phyloP scores from a whole-genome alignment of 2,888 invertebrate genomes.

The Pimpla rufipes region DNA sequence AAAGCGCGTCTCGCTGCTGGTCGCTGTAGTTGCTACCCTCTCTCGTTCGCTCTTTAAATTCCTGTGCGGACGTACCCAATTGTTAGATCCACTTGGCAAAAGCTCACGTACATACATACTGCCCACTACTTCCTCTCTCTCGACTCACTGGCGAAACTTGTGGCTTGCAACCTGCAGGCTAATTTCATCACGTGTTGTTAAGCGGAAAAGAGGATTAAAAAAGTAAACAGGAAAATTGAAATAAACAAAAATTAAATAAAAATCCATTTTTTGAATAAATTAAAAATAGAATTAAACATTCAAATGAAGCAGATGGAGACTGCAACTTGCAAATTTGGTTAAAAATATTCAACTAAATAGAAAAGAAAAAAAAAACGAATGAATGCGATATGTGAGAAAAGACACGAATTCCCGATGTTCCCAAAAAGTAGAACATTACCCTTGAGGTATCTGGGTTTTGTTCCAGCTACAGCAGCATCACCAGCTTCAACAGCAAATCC shows the following conservation, averaged over 20 bases:
- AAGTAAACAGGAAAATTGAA: too few relatives aligned
- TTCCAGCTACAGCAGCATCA: conserved; percentile 97
- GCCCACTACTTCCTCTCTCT: conserved; percentile 66
- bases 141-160: conserved; percentile 33
- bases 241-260: neutral
- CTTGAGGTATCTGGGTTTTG: conserved; percentile 84
- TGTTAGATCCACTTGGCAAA: conserved; percentile 70
- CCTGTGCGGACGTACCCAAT: conserved; percentile 75
- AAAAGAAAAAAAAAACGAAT: neutral
- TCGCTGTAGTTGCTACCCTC: conserved; percentile 29
- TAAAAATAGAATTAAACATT: neutral
- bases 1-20: conserved; percentile 25
- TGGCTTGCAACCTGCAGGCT: conserved; percentile 43
- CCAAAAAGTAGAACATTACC: conserved; percentile 77
- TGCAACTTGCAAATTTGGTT: too few relatives aligned
- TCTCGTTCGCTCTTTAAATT: conserved; percentile 52
- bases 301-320: too few relatives aligned
- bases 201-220: conserved; percentile 4
- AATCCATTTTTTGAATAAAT: neutral
- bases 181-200: conserved; percentile 33
- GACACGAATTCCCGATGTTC: conserved; percentile 50
- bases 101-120: conserved; percentile 68
- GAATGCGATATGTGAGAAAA: conserved; percentile 8
- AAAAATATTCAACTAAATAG: too few relatives aligned
- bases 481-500: conserved; percentile 96